Percentiles rank a stretch among this genome's conserved stretches.
phyloP scores from a whole-genome alignment of 2,888 invertebrate species.

The Agelastica alni region DNA sequence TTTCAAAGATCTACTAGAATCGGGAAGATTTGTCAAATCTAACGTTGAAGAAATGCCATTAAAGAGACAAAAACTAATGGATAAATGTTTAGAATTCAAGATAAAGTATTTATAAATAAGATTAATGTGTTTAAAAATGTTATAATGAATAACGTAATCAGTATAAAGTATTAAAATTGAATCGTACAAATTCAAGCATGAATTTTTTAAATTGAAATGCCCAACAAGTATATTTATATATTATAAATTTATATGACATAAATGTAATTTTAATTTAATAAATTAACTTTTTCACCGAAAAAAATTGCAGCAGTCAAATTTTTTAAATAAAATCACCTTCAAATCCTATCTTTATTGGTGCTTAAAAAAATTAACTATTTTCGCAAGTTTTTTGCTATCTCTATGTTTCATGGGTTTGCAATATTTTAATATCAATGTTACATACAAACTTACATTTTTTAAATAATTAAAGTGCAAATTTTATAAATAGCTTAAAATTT shows the following conservation, averaged over 20 bases:
- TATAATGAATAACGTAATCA: neutral
- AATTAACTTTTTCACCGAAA: no score
- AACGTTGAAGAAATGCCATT: conserved; percentile 27
- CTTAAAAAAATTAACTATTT: no score
- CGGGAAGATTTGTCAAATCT: conserved; percentile 25
- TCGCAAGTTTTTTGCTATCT: no score
- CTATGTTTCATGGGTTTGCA: neutral
- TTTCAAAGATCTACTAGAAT: conserved; percentile 30
- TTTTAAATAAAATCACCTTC: no score
- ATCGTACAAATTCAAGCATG: neutral
- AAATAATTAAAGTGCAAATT: neutral
- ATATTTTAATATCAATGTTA: no score
- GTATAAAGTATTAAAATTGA: conserved; percentile 9
- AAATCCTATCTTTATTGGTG: no score
- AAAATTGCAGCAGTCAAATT: no score
- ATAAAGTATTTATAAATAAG: conserved; percentile 12
- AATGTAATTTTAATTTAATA: no score
- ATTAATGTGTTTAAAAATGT: neutral
- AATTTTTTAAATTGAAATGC: neutral
- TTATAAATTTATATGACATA: conserved; percentile 14
- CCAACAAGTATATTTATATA: conserved; percentile 5
- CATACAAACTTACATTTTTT: no score
- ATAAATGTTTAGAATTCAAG: conserved; percentile 14
- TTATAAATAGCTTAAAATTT: neutral
- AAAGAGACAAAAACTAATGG: conserved; percentile 12